Evolutionary conservation across 92 coral and sea anemone species (phyloP), one percentile per base, ranked within the genome.

Genomic region (Phenganax stokvisi): DNA sequence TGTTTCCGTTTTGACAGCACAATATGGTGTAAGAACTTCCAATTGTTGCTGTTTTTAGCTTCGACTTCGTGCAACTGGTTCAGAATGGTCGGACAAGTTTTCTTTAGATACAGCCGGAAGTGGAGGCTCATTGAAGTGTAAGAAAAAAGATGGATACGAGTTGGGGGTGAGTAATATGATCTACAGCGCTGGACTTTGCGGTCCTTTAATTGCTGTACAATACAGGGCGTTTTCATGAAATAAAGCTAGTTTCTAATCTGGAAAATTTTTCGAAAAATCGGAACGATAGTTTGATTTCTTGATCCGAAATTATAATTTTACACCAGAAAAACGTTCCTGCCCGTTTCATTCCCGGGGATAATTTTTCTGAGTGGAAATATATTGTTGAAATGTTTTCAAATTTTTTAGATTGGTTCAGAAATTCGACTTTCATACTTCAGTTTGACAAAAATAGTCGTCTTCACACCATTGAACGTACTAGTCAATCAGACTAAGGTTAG

Each of bases 31-130:
- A 72, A 57, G 16, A 6, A 30, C 28, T 12, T 81, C 29, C 29
- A 58, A 12, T 70, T 47, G 66, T 28, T 62, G 70, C 55, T 3
- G 64, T 51, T 66, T 44, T 15, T 27, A 94, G 98, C 90, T 97
- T 37, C 85, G 83, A 54, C 89, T 92, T 55, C 89, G 92, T 27
- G 53, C 92, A 15, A 81, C 87, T 10, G 88, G 84, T 1, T 90
- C 94, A 56, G 92, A 90, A 2, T 94, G 97, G 97, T 94, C 96
- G 10, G 77, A 76, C 80, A 92, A 90, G 85, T 94, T 94, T 65
- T 94, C 98, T 77, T 85, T 94, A 31, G 98, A 94, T 68, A 89
- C 96, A 6, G 98, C 89, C 9, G 98, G 98, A 66, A 94, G 98
- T 37, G 97, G 97, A 3, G 98, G 98, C 10, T 87, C 92, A 4